phyloP scores from a whole-genome alignment of 1,140 invertebrate species.

The Penaeus vannamei region DNA sequence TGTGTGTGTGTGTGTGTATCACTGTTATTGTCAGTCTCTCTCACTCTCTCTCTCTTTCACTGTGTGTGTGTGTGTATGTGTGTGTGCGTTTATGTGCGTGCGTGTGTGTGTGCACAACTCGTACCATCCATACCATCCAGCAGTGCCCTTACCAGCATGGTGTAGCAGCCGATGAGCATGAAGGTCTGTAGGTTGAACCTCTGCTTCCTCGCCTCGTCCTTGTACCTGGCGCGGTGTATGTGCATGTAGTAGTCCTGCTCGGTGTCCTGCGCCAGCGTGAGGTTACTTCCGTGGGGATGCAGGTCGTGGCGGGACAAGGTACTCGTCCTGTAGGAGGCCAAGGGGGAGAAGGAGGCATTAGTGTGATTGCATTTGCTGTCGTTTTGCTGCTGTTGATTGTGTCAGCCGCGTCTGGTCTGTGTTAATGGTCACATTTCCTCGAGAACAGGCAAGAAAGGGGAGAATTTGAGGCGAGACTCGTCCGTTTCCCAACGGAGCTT shows the following conservation, averaged over 20 bases:
- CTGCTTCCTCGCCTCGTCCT: slow-evolving; percentile 63
- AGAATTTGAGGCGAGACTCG: too few relatives aligned
- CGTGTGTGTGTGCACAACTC: too few relatives aligned
- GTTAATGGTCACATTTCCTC: not conserved
- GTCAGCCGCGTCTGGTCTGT: not conserved
- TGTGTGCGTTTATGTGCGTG: too few relatives aligned
- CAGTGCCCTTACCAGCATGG: slow-evolving; percentile 58
- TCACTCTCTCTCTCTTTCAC: too few relatives aligned
- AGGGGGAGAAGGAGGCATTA: not conserved
- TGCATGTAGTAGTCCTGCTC: slow-evolving; percentile 66
- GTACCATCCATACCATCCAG: not conserved
- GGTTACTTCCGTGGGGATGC: slow-evolving; percentile 29
- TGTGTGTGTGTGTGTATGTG: too few relatives aligned
- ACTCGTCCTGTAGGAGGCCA: slow-evolving; percentile 16
- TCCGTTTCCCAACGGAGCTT: too few relatives aligned
- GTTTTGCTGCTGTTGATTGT: not conserved
- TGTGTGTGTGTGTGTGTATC: too few relatives aligned
- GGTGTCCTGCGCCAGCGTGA: slow-evolving; percentile 66
- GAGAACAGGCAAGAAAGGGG: too few relatives aligned
- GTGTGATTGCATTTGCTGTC: not conserved
- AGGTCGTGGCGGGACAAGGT: slow-evolving; percentile 34
- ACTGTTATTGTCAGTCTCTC: too few relatives aligned
- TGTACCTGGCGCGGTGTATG: slow-evolving; percentile 59
- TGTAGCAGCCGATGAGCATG: slow-evolving; percentile 67
- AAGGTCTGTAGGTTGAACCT: slow-evolving; percentile 67